Conservation (phyloP, 1,140 invertebrate species). For the Pseudomyrmex gracilis region DNA sequence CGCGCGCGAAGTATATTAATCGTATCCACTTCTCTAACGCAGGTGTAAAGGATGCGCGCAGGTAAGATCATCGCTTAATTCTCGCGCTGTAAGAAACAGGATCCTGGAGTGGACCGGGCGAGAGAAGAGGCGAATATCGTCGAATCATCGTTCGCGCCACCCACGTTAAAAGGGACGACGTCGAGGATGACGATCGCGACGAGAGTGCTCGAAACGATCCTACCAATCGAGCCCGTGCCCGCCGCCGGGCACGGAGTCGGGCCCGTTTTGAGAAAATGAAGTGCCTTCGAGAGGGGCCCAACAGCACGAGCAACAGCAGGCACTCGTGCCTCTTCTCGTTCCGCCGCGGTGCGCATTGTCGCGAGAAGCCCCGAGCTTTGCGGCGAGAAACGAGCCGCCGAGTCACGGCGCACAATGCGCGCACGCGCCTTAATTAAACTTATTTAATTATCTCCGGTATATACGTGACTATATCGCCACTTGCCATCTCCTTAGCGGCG, state of each 20-base stretch:
- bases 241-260: conserved; percentile 58
- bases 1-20: conserved; percentile 36
- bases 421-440: conserved; percentile 73
- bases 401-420: conserved; percentile 67
- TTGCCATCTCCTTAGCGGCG: conserved; percentile 55
- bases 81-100: conserved; percentile 61
- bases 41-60: conserved; percentile 51
- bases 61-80: conserved; percentile 45
- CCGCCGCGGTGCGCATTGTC: conserved; percentile 51
- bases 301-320: conserved; percentile 63
- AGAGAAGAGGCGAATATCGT: conserved; percentile 44
- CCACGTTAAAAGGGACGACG: conserved; percentile 60
- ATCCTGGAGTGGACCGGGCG: conserved; percentile 57
- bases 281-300: conserved; percentile 28
- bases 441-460: conserved; percentile 74
- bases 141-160: conserved; percentile 72
- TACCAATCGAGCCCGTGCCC: conserved; percentile 52
- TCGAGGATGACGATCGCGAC: conserved; percentile 32
- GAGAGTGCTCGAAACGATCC: conserved; percentile 69
- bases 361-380: conserved; percentile 47
- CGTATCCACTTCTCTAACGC: conserved; percentile 20
- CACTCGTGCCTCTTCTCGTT: conserved; percentile 50
- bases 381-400: conserved; percentile 39
- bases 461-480: conserved; percentile 54
- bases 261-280: conserved; percentile 65